Evolutionary conservation across 2,888 invertebrate species (phyloP).

Genomic region (Patella depressa): DNA sequence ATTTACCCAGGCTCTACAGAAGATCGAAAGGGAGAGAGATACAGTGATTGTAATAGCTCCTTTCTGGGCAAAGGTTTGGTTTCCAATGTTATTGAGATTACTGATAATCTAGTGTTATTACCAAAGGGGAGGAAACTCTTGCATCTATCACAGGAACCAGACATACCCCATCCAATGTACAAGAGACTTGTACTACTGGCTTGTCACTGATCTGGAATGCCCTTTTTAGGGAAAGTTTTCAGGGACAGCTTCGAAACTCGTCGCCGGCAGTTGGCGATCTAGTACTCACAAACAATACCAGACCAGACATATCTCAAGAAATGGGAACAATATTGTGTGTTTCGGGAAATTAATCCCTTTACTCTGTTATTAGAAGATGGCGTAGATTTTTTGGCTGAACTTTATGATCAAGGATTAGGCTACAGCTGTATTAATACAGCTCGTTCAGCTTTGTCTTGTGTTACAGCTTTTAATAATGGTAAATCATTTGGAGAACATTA

Average conservation of each 20-base stretch:
- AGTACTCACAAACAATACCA: slow-evolving; percentile 22
- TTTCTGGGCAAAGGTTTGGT: slow-evolving; percentile 25
- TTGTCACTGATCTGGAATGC: slow-evolving; percentile 22
- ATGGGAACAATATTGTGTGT: slow-evolving; percentile 25
- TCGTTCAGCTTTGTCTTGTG: slow-evolving; percentile 16
- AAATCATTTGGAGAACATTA: slow-evolving; percentile 16
- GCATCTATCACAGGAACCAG: neutral
- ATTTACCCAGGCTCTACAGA: slow-evolving; percentile 19
- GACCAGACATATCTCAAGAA: slow-evolving; percentile 13
- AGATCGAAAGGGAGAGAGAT: slow-evolving; percentile 22
- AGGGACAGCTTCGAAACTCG: slow-evolving; percentile 14
- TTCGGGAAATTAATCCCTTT: slow-evolving; percentile 20
- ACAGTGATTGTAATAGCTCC: slow-evolving; percentile 24
- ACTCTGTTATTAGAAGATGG: slow-evolving; percentile 17
- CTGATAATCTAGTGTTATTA: slow-evolving; percentile 11
- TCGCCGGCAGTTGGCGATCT: slow-evolving; percentile 16
- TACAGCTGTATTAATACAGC: slow-evolving; percentile 25
- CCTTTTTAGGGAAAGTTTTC: slow-evolving; percentile 21
- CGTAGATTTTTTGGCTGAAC: slow-evolving; percentile 25
- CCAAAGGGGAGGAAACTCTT: slow-evolving; percentile 17
- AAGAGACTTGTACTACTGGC: slow-evolving; percentile 15
- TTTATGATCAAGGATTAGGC: slow-evolving; percentile 18
- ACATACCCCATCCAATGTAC: slow-evolving; percentile 20
- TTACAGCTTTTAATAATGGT: slow-evolving; percentile 1
- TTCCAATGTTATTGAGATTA: neutral